These are phyloP conservation scores for Rhombomys opimus DNA, from an alignment of 2,113 vertebrate genomes.

Conservation along the genomic window DNA sequence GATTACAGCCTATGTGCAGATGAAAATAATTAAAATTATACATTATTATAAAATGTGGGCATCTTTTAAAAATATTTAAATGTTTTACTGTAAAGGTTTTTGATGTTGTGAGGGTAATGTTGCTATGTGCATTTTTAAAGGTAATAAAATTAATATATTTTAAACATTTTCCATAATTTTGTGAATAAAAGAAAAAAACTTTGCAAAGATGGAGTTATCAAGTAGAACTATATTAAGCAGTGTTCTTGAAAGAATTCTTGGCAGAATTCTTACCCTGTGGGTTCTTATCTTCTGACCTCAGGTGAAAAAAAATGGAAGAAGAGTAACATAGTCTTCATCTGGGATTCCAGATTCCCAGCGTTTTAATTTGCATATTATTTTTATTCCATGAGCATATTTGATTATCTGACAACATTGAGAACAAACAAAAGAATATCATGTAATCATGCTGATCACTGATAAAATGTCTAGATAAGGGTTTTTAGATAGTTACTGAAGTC, in stretches of 20 bases:
- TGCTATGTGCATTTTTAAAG: neutral
- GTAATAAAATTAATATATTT: neutral
- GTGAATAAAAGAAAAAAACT: neutral
- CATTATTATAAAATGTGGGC: neutral
- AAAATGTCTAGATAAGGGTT: neutral
- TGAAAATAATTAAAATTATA: neutral
- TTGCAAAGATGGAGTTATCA: neutral
- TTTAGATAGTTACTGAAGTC: neutral
- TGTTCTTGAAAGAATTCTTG: neutral
- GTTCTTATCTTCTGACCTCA: neutral
- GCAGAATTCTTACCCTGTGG: neutral
- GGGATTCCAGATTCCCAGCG: neutral
- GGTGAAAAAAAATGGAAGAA: neutral
- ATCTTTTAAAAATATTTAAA: neutral
- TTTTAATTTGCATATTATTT: neutral
- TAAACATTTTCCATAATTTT: neutral
- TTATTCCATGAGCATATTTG: neutral
- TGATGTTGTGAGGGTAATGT: neutral
- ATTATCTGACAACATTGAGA: neutral
- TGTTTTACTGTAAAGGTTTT: slow-evolving; percentile 22
- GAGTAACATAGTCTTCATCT: neutral
- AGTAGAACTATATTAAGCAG: neutral
- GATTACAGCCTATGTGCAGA: neutral
- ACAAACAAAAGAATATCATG: neutral
- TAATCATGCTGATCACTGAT: neutral